Evolutionary conservation across 1,140 invertebrate species (phyloP), one percentile per base, ranked within the genome.

Genomic region (Akabosia matsudoensis): DNA sequence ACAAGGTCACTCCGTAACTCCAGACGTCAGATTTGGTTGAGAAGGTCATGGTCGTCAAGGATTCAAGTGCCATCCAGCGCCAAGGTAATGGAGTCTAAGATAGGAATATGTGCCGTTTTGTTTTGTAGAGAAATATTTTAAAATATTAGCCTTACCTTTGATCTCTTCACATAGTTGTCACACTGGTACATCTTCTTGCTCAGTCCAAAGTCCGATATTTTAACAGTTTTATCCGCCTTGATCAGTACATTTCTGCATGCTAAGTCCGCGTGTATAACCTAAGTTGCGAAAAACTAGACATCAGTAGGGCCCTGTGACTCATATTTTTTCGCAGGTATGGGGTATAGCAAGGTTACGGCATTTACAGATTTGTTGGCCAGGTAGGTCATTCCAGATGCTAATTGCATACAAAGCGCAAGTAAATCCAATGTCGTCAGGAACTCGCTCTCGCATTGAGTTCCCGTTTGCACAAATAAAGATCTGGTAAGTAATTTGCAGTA

Each of bases 141-240:
- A 10, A 10, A 10, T 45, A 10, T 18, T 45, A 7, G 7, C 37
- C 18, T 45, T 18, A 90, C 90, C 89, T 88, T 88, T 85, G 76
- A 90, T 91, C 83, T 91, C 82, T 93, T 93, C 16, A 92, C 85
- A 81, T 93, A 93, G 1, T 91, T 89, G 79, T 92, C 91, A 78
- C 92, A 92, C 82, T 92, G 91, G 82, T 93, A 93, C 26, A 93
- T 89, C 83, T 93, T 91, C 33, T 93, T 87, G 0, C 92, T 93
- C 26, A 95, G 83, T 1, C 93, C 93, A 82, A 95, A 95, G 84
- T 95, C 93, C 0, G 92, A 93, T 45, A 95, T 92, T 85, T 95
- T 95, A 79, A 92, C 93, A 1, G 92, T 87, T 83, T 91, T 90
- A 7, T 90, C 90, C 34, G 89, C 85, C 0, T 90, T 90, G 0